Percentiles rank a stretch among this genome's conserved stretches.
These are phyloP conservation scores for Polypedilum pembai DNA, from an alignment of 1,140 invertebrate genomes.

Conservation along the genomic window DNA sequence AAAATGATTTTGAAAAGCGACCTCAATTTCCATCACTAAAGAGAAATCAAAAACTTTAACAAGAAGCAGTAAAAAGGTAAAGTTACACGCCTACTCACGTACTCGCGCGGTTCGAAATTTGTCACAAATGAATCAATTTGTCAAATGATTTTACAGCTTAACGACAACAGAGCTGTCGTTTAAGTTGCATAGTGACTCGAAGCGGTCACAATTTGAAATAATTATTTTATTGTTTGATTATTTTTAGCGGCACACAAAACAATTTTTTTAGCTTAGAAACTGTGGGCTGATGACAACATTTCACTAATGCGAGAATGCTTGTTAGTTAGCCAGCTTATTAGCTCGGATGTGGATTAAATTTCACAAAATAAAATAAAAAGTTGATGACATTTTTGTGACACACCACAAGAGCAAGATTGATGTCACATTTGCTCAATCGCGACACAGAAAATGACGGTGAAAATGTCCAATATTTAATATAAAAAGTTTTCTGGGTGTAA, in stretches of 20 bases:
- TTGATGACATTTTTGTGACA: not conserved
- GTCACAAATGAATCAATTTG: slow-evolving; percentile 5
- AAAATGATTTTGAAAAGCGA: too few species aligned
- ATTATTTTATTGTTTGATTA: slow-evolving; percentile 13
- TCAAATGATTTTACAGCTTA: slow-evolving; percentile 13
- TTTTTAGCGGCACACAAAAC: not conserved
- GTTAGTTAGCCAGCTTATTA: not conserved
- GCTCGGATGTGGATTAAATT: slow-evolving; percentile 1
- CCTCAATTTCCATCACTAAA: too few species aligned
- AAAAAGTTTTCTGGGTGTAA: not conserved
- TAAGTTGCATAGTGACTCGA: not conserved
- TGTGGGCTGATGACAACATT: slow-evolving; percentile 10
- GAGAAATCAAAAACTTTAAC: too few species aligned
- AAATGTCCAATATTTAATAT: not conserved
- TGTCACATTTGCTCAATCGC: not conserved
- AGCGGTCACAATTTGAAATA: not conserved
- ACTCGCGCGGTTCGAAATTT: not conserved
- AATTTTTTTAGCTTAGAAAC: not conserved
- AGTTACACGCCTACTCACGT: too few species aligned
- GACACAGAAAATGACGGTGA: not conserved
- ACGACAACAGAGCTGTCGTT: not conserved
- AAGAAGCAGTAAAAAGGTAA: too few species aligned
- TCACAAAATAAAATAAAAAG: not conserved
- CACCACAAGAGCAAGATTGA: not conserved
- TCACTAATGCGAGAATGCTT: not conserved